Conservation (phyloP, 1,140 invertebrate species). For the Dendroctonus valens region DNA sequence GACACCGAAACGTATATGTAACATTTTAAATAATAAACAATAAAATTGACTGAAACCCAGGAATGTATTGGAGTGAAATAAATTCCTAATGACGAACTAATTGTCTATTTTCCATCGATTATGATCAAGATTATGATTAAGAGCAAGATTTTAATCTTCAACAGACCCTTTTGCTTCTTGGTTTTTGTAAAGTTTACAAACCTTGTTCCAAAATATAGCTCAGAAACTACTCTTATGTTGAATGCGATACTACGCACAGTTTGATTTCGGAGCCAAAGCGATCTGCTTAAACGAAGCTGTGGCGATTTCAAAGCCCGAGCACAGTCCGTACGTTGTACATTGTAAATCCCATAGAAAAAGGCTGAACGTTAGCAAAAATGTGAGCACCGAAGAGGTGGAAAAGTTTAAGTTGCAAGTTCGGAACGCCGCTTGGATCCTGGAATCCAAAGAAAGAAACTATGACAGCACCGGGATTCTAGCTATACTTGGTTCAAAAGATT, state of each 20-base stretch:
- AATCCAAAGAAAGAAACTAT: conserved; percentile 53
- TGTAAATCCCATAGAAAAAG: conserved; percentile 75
- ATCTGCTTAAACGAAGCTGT: conserved; percentile 70
- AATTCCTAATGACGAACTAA: too few species aligned
- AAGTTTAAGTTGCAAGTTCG: conserved; percentile 61
- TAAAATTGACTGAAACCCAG: too few species aligned
- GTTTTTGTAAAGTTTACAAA: too few species aligned
- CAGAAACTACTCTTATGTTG: too few species aligned
- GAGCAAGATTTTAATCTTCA: too few species aligned
- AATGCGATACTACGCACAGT: conserved; percentile 72
- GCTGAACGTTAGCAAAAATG: conserved; percentile 84
- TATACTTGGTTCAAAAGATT: conserved; percentile 52
- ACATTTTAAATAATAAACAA: too few species aligned
- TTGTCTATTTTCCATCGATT: too few species aligned
- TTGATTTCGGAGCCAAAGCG: conserved; percentile 70
- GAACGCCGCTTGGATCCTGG: conserved; percentile 65
- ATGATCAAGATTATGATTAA: too few species aligned
- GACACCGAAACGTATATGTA: too few species aligned
- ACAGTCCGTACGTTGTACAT: conserved; percentile 73
- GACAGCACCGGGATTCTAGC: conserved; percentile 55
- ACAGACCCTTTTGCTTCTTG: too few species aligned
- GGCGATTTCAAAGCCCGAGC: conserved; percentile 64
- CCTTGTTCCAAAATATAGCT: too few species aligned
- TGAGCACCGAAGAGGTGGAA: conserved; percentile 68
- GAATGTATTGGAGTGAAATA: too few species aligned